Evolutionary conservation across 2,888 invertebrate genomes (phyloP).

Genomic region (Nephrotoma guestfalica): DNA sequence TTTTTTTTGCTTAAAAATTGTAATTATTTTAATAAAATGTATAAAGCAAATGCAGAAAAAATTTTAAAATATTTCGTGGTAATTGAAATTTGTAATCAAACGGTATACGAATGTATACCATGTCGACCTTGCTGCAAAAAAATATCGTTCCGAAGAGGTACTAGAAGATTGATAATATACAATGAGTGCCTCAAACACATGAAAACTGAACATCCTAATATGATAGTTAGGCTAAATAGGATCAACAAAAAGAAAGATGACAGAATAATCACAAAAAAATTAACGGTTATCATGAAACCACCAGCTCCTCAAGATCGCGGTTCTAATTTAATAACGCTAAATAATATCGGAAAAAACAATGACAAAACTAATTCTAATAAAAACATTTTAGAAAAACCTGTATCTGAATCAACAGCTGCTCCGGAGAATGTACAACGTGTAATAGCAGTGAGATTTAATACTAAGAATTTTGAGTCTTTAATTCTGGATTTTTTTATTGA

Average conservation of each 20-base stretch:
- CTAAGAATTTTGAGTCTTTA: background rate
- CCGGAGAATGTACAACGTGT: background rate
- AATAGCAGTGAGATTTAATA: background rate
- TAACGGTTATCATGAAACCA: background rate
- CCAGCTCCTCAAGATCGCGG: no score
- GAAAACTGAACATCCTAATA: background rate
- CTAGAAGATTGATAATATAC: background rate
- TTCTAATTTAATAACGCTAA: background rate
- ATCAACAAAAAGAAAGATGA: background rate
- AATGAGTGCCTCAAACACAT: background rate
- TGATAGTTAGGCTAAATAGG: background rate
- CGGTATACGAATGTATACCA: background rate
- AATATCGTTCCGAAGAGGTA: background rate
- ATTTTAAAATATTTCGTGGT: background rate
- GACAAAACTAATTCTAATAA: background rate
- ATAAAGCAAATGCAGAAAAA: background rate
- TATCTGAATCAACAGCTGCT: background rate
- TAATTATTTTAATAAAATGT: background rate
- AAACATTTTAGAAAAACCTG: background rate
- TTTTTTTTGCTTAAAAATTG: no score
- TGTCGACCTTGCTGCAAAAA: background rate
- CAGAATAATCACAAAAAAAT: background rate
- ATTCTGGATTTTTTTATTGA: background rate
- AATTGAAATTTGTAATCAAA: background rate
- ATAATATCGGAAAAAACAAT: background rate